Evolutionary conservation across 2,888 invertebrate species (phyloP).

Genomic region (Mylabris sibirica): DNA sequence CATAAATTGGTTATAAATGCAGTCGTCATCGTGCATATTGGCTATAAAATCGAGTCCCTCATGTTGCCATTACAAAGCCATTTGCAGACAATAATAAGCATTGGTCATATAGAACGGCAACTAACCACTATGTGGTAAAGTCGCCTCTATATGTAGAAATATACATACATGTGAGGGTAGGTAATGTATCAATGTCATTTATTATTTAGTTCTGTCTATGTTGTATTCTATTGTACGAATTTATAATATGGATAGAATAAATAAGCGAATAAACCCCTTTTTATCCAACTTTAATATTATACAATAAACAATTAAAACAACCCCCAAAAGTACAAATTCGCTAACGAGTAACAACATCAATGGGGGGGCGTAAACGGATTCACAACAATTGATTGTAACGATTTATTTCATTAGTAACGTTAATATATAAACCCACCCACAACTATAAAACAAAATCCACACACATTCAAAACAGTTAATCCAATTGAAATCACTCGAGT

Average conservation of each 20-base stretch:
- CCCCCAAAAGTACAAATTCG: constrained; percentile 43
- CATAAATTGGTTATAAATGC: background rate
- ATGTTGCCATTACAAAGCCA: constrained; percentile 30
- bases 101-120: constrained; percentile 15
- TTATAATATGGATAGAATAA: background rate
- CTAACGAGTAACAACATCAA: constrained; percentile 44
- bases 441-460: constrained; percentile 37
- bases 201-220: constrained; percentile 21
- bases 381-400: constrained; percentile 49
- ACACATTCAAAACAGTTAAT: constrained; percentile 41
- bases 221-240: background rate
- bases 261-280: constrained; percentile 20
- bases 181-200: constrained; percentile 27
- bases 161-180: constrained; percentile 1
- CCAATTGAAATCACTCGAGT: constrained; percentile 38
- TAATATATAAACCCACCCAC: constrained; percentile 32
- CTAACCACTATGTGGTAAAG: constrained; percentile 12
- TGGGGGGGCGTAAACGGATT: constrained; percentile 47
- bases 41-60: background rate
- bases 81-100: constrained; percentile 29
- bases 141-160: background rate
- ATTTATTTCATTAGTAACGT: constrained; percentile 36
- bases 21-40: background rate
- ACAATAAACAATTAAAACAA: constrained; percentile 48
- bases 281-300: constrained; percentile 27